phyloP scores from a whole-genome alignment of 2,113 vertebrate genomes.

The Microcebus griseorufus region DNA sequence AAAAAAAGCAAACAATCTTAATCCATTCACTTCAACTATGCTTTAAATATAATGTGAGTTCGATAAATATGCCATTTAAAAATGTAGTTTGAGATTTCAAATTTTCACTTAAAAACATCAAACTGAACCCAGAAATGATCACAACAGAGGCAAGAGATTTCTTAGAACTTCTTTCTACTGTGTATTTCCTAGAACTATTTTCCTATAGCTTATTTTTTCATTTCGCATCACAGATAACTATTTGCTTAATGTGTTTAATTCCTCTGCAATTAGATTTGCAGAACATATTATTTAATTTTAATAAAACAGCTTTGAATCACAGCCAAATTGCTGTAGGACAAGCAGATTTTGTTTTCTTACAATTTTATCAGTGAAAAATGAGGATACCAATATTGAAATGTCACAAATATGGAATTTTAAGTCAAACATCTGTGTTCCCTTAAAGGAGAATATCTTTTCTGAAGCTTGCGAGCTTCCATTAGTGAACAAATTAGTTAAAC shows the following conservation, averaged over 20 bases:
- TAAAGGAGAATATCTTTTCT: slow-evolving; percentile 52
- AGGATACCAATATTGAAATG: slow-evolving; percentile 72
- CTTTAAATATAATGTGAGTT: neutral
- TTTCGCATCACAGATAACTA: slow-evolving; percentile 55
- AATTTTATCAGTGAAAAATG: slow-evolving; percentile 80
- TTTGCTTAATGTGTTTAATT: slow-evolving; percentile 65
- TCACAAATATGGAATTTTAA: slow-evolving; percentile 69
- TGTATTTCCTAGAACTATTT: neutral
- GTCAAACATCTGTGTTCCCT: slow-evolving; percentile 65
- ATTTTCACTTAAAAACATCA: slow-evolving; percentile 16
- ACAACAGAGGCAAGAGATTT: neutral
- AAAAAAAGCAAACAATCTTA: neutral
- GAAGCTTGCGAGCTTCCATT: neutral
- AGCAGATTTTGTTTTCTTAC: slow-evolving; percentile 83
- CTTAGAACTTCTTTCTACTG: neutral
- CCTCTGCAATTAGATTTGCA: slow-evolving; percentile 72
- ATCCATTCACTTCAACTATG: neutral
- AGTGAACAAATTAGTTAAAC: slow-evolving; percentile 16
- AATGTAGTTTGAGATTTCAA: neutral
- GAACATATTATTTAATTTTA: slow-evolving; percentile 82
- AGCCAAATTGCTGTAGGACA: slow-evolving; percentile 82
- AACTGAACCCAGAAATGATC: neutral
- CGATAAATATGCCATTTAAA: slow-evolving; percentile 29
- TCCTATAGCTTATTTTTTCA: neutral
- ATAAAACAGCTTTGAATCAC: slow-evolving; percentile 77